Percentiles rank a stretch among this genome's conserved stretches.
phyloP scores from a whole-genome alignment of 2,888 invertebrate species.

The Agrotis clavis region DNA sequence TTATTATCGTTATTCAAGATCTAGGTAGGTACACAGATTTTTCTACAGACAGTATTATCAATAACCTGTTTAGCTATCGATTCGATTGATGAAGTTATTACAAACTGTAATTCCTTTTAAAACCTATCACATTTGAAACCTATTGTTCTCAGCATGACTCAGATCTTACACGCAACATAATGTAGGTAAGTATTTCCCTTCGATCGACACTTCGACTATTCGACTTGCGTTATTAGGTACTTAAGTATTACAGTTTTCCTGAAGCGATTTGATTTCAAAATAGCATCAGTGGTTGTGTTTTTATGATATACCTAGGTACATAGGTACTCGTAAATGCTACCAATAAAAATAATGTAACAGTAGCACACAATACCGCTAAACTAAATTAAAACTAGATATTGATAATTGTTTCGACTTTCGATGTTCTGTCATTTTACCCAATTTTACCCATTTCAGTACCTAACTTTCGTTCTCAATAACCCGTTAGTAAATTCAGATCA shows the following conservation, averaged over 20 bases:
- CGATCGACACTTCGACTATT: slow-evolving; percentile 8
- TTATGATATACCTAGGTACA: too few species aligned
- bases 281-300: neutral
- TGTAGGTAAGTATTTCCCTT: slow-evolving; percentile 19
- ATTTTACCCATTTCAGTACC: neutral
- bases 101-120: slow-evolving; percentile 44
- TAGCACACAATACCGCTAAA: neutral
- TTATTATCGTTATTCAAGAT: neutral
- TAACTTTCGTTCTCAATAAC: neutral
- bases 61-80: slow-evolving; percentile 38
- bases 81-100: slow-evolving; percentile 33
- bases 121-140: slow-evolving; percentile 48
- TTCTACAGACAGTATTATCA: slow-evolving; percentile 31
- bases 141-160: slow-evolving; percentile 56
- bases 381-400: neutral
- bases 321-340: neutral
- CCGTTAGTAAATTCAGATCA: too few species aligned
- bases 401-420: too few species aligned
- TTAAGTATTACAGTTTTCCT: slow-evolving; percentile 20
- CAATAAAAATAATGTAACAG: neutral
- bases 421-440: neutral
- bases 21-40: neutral
- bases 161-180: slow-evolving; percentile 29
- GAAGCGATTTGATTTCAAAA: slow-evolving; percentile 27
- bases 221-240: slow-evolving; percentile 20